These are phyloP conservation scores for Geothlypis trichas DNA, from an alignment of 2,113 vertebrate genomes.

Conservation along the genomic window DNA sequence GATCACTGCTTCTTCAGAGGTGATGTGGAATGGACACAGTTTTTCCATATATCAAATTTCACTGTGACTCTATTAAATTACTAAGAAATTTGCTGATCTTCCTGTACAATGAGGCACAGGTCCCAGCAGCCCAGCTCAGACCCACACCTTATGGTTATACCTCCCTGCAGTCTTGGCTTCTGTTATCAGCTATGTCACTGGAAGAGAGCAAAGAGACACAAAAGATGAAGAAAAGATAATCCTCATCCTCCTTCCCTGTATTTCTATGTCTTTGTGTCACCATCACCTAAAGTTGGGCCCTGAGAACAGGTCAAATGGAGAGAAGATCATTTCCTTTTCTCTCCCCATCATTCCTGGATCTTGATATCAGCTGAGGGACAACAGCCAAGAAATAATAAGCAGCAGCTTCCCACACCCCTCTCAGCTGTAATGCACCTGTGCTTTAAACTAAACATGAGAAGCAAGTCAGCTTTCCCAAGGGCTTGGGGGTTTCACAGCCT, in stretches of 20 bases:
- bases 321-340: background rate
- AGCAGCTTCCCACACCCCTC: background rate
- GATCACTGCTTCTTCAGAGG: background rate
- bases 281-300: background rate
- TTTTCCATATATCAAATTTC: background rate
- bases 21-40: background rate
- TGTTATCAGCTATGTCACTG: background rate
- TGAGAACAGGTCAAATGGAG: background rate
- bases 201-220: background rate
- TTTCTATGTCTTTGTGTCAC: background rate
- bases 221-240: background rate
- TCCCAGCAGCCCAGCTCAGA: background rate
- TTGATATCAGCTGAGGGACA: background rate
- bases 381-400: background rate
- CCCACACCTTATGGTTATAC: background rate
- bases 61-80: background rate
- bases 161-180: background rate
- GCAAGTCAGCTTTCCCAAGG: background rate
- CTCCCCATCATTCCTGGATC: background rate
- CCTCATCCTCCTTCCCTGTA: background rate
- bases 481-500: rapidly evolving
- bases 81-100: background rate
- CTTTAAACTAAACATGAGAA: background rate
- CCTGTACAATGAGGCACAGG: background rate
- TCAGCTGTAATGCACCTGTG: background rate